These are phyloP conservation scores for Sminthurides aquaticus DNA, from an alignment of 2,888 invertebrate species.

Conservation along the genomic window DNA sequence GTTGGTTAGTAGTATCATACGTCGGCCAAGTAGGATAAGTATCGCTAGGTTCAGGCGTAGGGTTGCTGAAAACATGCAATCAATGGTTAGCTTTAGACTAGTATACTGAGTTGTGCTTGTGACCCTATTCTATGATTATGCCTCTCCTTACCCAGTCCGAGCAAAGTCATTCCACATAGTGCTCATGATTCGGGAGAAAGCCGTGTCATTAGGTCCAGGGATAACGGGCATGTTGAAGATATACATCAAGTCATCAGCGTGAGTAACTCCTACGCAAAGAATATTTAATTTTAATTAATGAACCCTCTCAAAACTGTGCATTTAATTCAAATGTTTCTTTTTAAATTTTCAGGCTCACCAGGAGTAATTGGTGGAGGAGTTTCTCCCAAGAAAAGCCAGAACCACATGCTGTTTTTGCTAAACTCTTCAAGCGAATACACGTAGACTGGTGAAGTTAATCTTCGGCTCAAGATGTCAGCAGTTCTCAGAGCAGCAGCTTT, in stretches of 20 bases:
- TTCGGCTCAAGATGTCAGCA: conserved; percentile 33
- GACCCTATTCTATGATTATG: too few species aligned
- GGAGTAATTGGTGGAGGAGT: conserved; percentile 27
- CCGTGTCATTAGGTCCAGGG: conserved; percentile 12
- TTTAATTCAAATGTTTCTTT: too few species aligned
- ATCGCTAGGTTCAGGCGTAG: conserved; percentile 25
- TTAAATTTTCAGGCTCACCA: too few species aligned
- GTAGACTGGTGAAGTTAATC: conserved; percentile 27
- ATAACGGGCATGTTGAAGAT: conserved; percentile 24
- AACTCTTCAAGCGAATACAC: conserved; percentile 38
- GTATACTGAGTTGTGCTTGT: background rate
- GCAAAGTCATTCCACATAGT: conserved; percentile 24
- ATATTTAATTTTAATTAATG: background rate
- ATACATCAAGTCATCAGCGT: conserved; percentile 37
- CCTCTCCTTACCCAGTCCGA: conserved; percentile 22
- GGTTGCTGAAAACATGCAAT: conserved; percentile 18
- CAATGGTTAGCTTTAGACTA: background rate
- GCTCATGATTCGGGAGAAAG: conserved; percentile 20
- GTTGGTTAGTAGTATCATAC: conserved; percentile 10
- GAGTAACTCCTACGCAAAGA: conserved; percentile 24
- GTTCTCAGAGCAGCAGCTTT: conserved; percentile 35
- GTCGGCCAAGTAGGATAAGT: conserved; percentile 30
- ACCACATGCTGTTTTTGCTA: conserved; percentile 22
- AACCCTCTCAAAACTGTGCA: too few species aligned
- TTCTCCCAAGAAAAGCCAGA: conserved; percentile 21